These are phyloP conservation scores for Lycodopsis pacificus DNA, from an alignment of 2,797 vertebrate species.

Conservation along the genomic window DNA sequence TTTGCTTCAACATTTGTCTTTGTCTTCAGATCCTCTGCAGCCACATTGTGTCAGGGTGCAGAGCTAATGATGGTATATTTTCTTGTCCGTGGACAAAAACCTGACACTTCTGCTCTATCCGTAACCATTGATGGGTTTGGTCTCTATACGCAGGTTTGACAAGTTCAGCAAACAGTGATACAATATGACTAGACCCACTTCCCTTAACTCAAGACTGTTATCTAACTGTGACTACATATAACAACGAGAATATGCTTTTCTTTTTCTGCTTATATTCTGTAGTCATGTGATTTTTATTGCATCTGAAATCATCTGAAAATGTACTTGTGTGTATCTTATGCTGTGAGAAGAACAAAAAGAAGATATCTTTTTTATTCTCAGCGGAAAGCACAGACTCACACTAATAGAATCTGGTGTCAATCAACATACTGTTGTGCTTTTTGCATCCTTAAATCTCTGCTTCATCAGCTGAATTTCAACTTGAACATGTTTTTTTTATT, in stretches of 20 bases:
- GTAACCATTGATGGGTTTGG: slow-evolving; percentile 80
- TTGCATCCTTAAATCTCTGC: slow-evolving; percentile 47
- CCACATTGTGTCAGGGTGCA: slow-evolving; percentile 81
- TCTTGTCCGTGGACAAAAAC: slow-evolving; percentile 78
- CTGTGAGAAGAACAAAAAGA: slow-evolving; percentile 12
- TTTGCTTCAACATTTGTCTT: slow-evolving; percentile 80
- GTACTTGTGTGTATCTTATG: not conserved
- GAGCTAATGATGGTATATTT: slow-evolving; percentile 87
- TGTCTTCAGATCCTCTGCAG: slow-evolving; percentile 81
- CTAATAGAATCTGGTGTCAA: slow-evolving; percentile 66
- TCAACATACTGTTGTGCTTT: slow-evolving; percentile 60
- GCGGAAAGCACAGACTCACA: slow-evolving; percentile 17
- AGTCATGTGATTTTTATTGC: slow-evolving; percentile 25
- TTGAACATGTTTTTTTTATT: slow-evolving; percentile 63
- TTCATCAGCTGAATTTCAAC: slow-evolving; percentile 61
- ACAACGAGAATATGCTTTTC: not conserved
- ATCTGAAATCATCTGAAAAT: slow-evolving; percentile 13
- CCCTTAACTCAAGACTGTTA: slow-evolving; percentile 29
- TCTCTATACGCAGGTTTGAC: slow-evolving; percentile 68
- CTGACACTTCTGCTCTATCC: slow-evolving; percentile 78
- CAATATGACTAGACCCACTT: slow-evolving; percentile 55
- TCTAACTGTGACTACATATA: not conserved
- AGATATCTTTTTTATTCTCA: slow-evolving; percentile 46
- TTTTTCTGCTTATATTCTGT: slow-evolving; percentile 10
- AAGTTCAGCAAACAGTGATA: slow-evolving; percentile 75